Percentiles rank a stretch among this genome's conserved stretches.
phyloP scores from a whole-genome alignment of 1,140 invertebrate species.

The Sycobia sp. region DNA sequence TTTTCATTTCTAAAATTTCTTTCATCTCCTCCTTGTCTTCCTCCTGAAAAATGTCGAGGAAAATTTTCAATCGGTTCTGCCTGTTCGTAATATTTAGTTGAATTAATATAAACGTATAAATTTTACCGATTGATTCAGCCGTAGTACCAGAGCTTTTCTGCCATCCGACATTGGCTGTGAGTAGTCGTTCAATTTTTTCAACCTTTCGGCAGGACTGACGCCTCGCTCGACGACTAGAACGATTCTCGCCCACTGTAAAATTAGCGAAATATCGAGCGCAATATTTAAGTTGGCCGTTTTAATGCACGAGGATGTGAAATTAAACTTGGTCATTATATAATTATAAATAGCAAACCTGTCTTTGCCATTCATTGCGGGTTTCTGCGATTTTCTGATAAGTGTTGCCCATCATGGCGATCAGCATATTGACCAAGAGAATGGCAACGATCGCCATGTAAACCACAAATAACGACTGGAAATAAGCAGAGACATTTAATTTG shows the following conservation, averaged over 20 bases:
- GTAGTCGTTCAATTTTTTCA: slow-evolving; percentile 86
- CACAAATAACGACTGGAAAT: slow-evolving; percentile 82
- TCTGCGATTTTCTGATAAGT: slow-evolving; percentile 98
- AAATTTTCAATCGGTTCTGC: not conserved
- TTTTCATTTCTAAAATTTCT: slow-evolving; percentile 88
- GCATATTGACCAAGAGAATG: slow-evolving; percentile 94
- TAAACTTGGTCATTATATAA: too few relatives aligned
- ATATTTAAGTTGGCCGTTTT: too few relatives aligned
- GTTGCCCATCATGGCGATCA: slow-evolving; percentile 99
- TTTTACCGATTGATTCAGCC: slow-evolving; percentile 80
- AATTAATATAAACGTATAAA: not conserved
- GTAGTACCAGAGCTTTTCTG: slow-evolving; percentile 81
- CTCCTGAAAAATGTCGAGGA: slow-evolving; percentile 72
- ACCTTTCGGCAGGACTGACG: slow-evolving; percentile 83
- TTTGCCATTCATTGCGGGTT: slow-evolving; percentile 96
- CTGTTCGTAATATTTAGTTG: too few relatives aligned
- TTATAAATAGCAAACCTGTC: slow-evolving; percentile 85
- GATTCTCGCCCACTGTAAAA: slow-evolving; percentile 88
- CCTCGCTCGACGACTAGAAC: slow-evolving; percentile 96
- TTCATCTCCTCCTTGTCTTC: slow-evolving; percentile 93
- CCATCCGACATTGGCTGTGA: slow-evolving; percentile 96
- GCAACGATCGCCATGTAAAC: slow-evolving; percentile 96
- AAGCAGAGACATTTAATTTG: slow-evolving; percentile 23
- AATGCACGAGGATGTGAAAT: too few relatives aligned
- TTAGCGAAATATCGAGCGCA: too few relatives aligned